Conservation (phyloP, 2,888 invertebrate genomes). For the Timema cristinae region DNA sequence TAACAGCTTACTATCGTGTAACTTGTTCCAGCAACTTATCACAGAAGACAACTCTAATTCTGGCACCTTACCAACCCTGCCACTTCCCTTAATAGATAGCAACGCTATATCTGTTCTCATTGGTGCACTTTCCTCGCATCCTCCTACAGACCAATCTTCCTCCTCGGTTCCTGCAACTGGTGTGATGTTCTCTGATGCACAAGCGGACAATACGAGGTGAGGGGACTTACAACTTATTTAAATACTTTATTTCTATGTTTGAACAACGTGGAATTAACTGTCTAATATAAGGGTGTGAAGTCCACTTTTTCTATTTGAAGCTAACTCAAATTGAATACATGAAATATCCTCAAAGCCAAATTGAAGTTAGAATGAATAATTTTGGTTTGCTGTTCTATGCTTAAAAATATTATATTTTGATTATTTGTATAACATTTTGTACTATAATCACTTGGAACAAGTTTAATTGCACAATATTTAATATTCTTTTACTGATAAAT, state of each 20-base stretch:
- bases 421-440: no score
- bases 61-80: constrained; percentile 56
- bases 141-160: constrained; percentile 38
- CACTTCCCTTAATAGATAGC: constrained; percentile 68
- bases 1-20: no score
- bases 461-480: no score
- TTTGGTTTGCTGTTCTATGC: no score
- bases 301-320: not conserved
- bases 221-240: not conserved
- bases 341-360: not conserved
- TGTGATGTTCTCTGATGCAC: constrained; percentile 30
- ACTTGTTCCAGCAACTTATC: constrained; percentile 48
- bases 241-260: not conserved
- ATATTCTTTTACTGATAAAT: no score
- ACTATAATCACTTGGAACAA: no score
- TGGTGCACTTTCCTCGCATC: constrained; percentile 49
- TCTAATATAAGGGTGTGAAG: no score
- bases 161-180: constrained; percentile 38
- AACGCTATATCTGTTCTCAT: constrained; percentile 67
- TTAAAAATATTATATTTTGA: no score
- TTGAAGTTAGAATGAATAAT: no score
- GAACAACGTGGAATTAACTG: no score
- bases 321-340: not conserved
- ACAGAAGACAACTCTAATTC: constrained; percentile 36
- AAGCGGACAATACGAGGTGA: constrained; percentile 26